Percentiles rank a stretch among this genome's conserved stretches.
These are phyloP conservation scores for Andrena cerasifolii DNA, from an alignment of 1,140 invertebrate species.

Conservation along the genomic window DNA sequence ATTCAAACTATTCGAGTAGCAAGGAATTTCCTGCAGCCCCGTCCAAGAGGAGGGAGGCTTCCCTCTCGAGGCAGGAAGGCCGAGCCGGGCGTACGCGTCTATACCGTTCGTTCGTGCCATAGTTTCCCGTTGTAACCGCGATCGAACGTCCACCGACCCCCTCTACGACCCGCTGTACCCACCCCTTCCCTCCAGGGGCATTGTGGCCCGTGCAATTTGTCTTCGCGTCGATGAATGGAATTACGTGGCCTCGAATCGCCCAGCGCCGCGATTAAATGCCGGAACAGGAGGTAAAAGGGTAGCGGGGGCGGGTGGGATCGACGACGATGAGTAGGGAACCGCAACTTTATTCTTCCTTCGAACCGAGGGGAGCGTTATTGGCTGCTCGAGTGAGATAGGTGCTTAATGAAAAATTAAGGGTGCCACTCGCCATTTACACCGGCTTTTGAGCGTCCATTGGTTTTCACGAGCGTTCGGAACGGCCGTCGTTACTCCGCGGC, in stretches of 20 bases:
- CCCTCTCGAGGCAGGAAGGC: background rate
- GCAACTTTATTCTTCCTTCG: conserved; percentile 37
- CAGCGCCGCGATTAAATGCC: conserved; percentile 59
- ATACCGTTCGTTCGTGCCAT: conserved; percentile 55
- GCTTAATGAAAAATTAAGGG: conserved; percentile 52
- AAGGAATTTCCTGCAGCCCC: conserved; percentile 63
- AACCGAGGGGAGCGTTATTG: conserved; percentile 10
- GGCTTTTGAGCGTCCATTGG: conserved; percentile 36
- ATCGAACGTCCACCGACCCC: conserved; percentile 63
- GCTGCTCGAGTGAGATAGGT: conserved; percentile 23
- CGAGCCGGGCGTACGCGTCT: conserved; percentile 10
- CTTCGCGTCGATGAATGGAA: conserved; percentile 66
- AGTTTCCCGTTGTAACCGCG: conserved; percentile 69
- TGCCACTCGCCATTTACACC: conserved; percentile 24
- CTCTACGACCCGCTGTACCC: conserved; percentile 33
- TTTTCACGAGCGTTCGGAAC: conserved; percentile 37
- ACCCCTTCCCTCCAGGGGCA: conserved; percentile 39
- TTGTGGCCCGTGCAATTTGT: conserved; percentile 66
- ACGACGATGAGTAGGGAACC: conserved; percentile 20
- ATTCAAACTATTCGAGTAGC: conserved; percentile 71
- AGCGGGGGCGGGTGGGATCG: background rate
- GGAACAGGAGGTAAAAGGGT: too few species aligned
- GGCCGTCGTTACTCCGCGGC: conserved; percentile 2
- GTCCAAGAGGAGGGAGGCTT: conserved; percentile 4
- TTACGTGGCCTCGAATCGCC: conserved; percentile 64